phyloP scores from a whole-genome alignment of 1,140 invertebrate genomes.

The Neelides sp. region DNA sequence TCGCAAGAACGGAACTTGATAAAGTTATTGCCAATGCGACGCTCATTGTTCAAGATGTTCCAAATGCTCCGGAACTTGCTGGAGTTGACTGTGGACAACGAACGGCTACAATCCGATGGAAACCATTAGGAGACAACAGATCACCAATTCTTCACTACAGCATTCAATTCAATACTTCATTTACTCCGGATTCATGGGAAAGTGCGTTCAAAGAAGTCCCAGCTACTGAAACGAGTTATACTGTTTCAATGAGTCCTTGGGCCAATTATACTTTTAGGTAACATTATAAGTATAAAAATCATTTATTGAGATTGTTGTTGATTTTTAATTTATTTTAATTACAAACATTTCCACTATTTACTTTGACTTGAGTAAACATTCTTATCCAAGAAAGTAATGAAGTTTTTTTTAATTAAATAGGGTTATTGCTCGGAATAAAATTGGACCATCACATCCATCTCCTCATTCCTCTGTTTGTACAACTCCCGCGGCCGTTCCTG shows the following conservation, averaged over 20 bases:
- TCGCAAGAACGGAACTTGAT: constrained; percentile 82
- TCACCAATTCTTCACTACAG: constrained; percentile 82
- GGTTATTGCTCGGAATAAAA: constrained; percentile 85
- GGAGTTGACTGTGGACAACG: constrained; percentile 52
- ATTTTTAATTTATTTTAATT: too few species aligned
- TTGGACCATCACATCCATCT: constrained; percentile 78
- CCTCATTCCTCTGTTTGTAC: constrained; percentile 64
- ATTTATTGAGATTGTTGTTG: too few species aligned
- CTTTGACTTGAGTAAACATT: too few species aligned
- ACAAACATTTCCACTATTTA: too few species aligned
- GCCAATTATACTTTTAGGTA: constrained; percentile 95
- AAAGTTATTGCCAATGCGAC: constrained; percentile 67
- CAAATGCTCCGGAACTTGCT: constrained; percentile 66
- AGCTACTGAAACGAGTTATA: constrained; percentile 61
- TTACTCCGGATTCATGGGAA: constrained; percentile 86
- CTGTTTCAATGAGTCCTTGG: constrained; percentile 69
- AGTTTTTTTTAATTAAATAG: too few species aligned
- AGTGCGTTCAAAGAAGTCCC: constrained; percentile 58
- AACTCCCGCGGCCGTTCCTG: constrained; percentile 75
- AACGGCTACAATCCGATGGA: constrained; percentile 67
- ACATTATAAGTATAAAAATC: too few species aligned
- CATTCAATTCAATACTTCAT: constrained; percentile 88
- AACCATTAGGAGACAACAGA: constrained; percentile 79
- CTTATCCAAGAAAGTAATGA: too few species aligned
- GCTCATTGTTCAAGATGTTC: constrained; percentile 87